Base-by-base conservation (phyloP, 2,797 vertebrate species). In the Xerus rutilus region DNA sequence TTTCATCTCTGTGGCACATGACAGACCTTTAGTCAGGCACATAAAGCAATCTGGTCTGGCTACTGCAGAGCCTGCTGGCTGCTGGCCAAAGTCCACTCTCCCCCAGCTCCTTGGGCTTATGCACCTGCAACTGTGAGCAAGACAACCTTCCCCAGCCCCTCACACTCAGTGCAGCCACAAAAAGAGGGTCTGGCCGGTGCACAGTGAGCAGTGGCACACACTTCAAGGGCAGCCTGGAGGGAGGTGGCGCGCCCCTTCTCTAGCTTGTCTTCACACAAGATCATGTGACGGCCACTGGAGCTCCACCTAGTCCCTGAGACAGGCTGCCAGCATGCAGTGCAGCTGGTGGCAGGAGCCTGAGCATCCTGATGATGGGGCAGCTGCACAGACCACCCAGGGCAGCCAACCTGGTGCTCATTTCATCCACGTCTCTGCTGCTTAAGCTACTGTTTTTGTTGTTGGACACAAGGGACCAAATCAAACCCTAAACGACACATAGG, bases 381-480 rank as follows among this genome's bases (percentile, higher is more conserved):
- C 89, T 10, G 8, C 11, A 14, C 6, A 2, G 4, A 4, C 49
- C 0, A 0, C 3, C 17, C 4, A 30, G 52, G 47, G 49, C 0
- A 0, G 72, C 49, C 23, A 1, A 1, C 14, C 47, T 0, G 0
- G 30, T 7, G 5, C 8, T 7, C 2, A 14, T 30, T 7, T 57
- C 1, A 52, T 9, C 1, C 2, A 7, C 0, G 0, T 11, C 76
- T 15, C 1, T 28, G 70, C 8, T 1, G 21, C 1, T 5, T n/a
- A 35, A 54, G 72, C 30, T 7, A 1, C 64, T 5, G 15, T 0
- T 70, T 45, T 4, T 32, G 32, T 14, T 43, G 62, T 67, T 7
- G 6, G 20, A 21, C 10, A 20, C 1, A 15, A 11, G 54, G 12
- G 7, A 65, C 62, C 59, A 43, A 54, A 7, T 49, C 23, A 21